A percentile compares a stretch with the other conserved stretches of the same genome.
Evolutionary conservation across 2,888 invertebrate species (phyloP).

Genomic region (Punctoribates punctum): DNA sequence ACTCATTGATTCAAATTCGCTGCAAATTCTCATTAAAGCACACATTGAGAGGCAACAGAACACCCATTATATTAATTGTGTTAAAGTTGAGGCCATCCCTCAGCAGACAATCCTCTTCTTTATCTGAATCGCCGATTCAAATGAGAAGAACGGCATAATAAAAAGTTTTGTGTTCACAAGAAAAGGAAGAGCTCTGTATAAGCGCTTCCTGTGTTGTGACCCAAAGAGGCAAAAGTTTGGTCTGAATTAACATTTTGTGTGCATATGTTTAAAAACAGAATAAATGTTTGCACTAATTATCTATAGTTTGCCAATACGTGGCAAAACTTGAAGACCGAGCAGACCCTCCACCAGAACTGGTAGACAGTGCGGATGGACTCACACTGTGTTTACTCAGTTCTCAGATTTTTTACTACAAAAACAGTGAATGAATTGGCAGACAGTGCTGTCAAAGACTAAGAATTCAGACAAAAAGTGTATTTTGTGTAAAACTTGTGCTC

Average conservation of each 20-base stretch:
- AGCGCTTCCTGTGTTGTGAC: constrained; percentile 34
- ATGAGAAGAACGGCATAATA: constrained; percentile 16
- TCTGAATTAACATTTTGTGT: constrained; percentile 28
- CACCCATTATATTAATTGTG: constrained; percentile 6
- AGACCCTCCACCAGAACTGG: neutral
- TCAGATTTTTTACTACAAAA: neutral
- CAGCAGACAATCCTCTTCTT: constrained; percentile 25
- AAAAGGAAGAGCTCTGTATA: neutral
- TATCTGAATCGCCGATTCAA: constrained; percentile 16
- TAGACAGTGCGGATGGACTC: constrained; percentile 34
- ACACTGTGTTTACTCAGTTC: constrained; percentile 30
- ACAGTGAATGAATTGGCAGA: neutral
- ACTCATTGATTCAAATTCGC: too few relatives aligned
- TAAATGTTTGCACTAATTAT: constrained; percentile 27
- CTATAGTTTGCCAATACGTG: neutral
- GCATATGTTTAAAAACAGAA: constrained; percentile 26
- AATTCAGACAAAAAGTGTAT: neutral
- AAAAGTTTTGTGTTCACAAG: constrained; percentile 17
- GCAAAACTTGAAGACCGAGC: neutral
- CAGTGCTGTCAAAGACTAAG: neutral
- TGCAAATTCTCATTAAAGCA: neutral
- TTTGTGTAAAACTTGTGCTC: neutral
- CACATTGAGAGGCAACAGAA: neutral
- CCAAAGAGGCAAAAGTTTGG: neutral
- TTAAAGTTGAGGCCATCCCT: neutral